These are phyloP conservation scores for Shinisaurus crocodilurus DNA, from an alignment of 2,113 vertebrate genomes.

Conservation along the genomic window DNA sequence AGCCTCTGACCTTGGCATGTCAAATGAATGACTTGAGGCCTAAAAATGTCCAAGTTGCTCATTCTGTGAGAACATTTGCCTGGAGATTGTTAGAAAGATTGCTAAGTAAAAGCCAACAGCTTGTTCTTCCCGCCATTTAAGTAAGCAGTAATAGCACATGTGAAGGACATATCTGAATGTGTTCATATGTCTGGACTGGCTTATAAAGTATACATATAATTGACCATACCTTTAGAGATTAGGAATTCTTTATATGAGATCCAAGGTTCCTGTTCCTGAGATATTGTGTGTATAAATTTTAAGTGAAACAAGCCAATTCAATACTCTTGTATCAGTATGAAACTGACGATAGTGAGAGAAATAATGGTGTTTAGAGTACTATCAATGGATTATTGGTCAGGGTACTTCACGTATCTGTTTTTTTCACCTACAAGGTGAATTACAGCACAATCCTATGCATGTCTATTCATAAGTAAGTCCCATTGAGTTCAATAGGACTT, in stretches of 20 bases:
- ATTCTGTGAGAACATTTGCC: slow-evolving; percentile 18
- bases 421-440: not conserved
- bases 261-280: not conserved
- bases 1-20: slow-evolving; percentile 27
- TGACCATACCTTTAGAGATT: not conserved
- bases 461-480: not conserved
- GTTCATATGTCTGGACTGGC: not conserved
- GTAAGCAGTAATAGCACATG: not conserved
- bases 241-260: not conserved
- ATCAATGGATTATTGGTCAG: not conserved
- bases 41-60: slow-evolving; percentile 15
- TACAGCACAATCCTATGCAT: not conserved
- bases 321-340: not conserved
- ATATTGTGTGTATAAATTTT: not conserved
- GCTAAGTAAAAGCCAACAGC: not conserved
- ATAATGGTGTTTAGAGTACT: not conserved
- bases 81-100: slow-evolving; percentile 14
- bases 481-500: too few species aligned
- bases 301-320: not conserved
- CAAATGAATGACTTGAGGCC: slow-evolving; percentile 13
- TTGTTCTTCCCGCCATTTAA: not conserved
- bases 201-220: not conserved
- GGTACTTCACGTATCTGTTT: not conserved
- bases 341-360: not conserved
- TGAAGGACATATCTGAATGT: not conserved